Evolutionary conservation across 2,113 vertebrate species (phyloP), one percentile per base, ranked within the genome.

Genomic region (Cnemophilus loriae): DNA sequence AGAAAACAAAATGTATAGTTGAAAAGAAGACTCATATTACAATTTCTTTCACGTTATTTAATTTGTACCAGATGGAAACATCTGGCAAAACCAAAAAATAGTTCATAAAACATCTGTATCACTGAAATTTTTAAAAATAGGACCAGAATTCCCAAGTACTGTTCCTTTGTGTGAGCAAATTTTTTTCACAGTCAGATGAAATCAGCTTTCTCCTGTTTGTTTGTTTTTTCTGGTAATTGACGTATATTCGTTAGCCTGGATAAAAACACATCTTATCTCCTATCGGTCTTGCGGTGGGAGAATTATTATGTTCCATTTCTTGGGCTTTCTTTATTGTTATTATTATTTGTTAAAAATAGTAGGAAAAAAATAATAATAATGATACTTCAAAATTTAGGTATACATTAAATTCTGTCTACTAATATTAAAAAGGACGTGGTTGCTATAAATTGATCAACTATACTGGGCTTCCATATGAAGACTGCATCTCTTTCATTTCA

Each of bases 131-230:
- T 10, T 52, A 46, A 16, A 64, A 90, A 49, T 59, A 23, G 9
- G 7, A 3, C 2, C 2, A 30, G 42, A 60, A 22, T 1, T 0
- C 1, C 4, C 6, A 79, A 28, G 18, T 77, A 44, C 5, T 71
- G 2, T 26, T 84, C 7, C 19, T 70, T 75, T 4, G 0, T 21
- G 10, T 42, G 35, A 18, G 13, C 4, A 37, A 46, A 32, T 46
- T 46, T 92, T 86, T 86, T 8, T 55, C 9, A 28, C 32, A 68
- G 16, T 59, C 6, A 50, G 50, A 50, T 5, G 1, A 63, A 63
- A 59, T 42, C 6, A 47, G 3, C 7, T 80, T 84, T 71, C 20
- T 73, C 4, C 4, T 56, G 1, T 19, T 61, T 70, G 1, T 8
- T 49, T 33, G 6, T n/a, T 42, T 70, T 15, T 64, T 47, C 10